These are phyloP conservation scores for Trissoscelio sp. DNA, from an alignment of 2,888 invertebrate species.

Conservation along the genomic window DNA sequence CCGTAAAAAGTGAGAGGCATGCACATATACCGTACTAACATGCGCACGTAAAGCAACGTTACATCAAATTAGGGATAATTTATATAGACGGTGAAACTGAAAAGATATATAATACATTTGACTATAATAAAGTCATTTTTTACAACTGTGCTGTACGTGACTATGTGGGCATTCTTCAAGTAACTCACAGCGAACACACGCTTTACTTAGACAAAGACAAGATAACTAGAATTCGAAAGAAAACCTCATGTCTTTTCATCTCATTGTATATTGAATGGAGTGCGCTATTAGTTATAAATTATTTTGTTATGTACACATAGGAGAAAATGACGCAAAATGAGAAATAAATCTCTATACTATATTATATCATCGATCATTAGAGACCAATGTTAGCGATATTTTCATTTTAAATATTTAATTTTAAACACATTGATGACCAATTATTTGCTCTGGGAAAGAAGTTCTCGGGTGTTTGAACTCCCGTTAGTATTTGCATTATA, in stretches of 20 bases:
- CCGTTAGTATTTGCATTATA: conserved; percentile 39
- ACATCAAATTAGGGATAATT: conserved; percentile 55
- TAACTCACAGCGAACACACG: conserved; percentile 43
- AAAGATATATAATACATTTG: conserved; percentile 33
- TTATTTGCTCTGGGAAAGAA: conserved; percentile 6
- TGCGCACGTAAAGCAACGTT: conserved; percentile 51
- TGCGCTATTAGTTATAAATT: conserved; percentile 44
- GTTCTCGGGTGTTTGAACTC: conserved; percentile 28
- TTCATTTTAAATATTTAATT: conserved; percentile 19
- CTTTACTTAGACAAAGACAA: conserved; percentile 31
- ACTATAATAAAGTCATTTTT: conserved; percentile 52
- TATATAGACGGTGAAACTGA: conserved; percentile 49
- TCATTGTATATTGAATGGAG: conserved; percentile 43
- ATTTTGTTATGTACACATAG: conserved; percentile 47
- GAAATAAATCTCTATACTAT: conserved; percentile 18
- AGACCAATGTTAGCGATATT: conserved; percentile 10
- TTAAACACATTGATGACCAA: not conserved
- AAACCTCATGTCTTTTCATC: conserved; percentile 35
- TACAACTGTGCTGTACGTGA: conserved; percentile 59
- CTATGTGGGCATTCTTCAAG: conserved; percentile 47
- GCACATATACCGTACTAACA: conserved; percentile 58
- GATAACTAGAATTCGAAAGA: conserved; percentile 12
- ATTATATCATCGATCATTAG: conserved; percentile 25
- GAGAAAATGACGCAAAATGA: conserved; percentile 33
- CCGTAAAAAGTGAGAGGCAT: conserved; percentile 57